phyloP scores from a whole-genome alignment of 2,888 invertebrate genomes.

The Halocaridina rubra region DNA sequence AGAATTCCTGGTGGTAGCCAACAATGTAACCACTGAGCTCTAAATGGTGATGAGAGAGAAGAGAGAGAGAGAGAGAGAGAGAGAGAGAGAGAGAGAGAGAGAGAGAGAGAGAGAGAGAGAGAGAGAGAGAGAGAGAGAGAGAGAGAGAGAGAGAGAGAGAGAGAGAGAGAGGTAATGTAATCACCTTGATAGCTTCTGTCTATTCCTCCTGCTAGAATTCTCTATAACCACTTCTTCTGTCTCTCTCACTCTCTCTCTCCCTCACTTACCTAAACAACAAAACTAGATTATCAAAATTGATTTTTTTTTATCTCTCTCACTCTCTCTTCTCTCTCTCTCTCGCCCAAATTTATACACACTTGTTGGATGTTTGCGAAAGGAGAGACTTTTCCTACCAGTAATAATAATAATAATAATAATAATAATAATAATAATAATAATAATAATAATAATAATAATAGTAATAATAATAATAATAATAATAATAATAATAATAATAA shows the following conservation, averaged over 20 bases:
- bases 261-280: background rate
- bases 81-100: background rate
- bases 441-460: background rate
- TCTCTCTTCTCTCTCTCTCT: background rate
- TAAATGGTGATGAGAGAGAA: background rate
- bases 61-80: background rate
- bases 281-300: background rate
- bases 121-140: background rate
- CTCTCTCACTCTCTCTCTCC: background rate
- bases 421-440: background rate
- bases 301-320: background rate
- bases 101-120: background rate
- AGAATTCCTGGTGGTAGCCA: too few species aligned
- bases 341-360: background rate
- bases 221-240: background rate
- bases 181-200: background rate
- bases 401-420: background rate
- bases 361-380: background rate
- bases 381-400: background rate
- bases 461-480: background rate
- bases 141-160: background rate
- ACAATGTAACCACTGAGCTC: background rate
- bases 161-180: background rate
- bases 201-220: background rate
- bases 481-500: background rate